Percentiles rank a stretch among this genome's conserved stretches.
phyloP scores from a whole-genome alignment of 1,140 invertebrate genomes.

The Lepidostoma basale region DNA sequence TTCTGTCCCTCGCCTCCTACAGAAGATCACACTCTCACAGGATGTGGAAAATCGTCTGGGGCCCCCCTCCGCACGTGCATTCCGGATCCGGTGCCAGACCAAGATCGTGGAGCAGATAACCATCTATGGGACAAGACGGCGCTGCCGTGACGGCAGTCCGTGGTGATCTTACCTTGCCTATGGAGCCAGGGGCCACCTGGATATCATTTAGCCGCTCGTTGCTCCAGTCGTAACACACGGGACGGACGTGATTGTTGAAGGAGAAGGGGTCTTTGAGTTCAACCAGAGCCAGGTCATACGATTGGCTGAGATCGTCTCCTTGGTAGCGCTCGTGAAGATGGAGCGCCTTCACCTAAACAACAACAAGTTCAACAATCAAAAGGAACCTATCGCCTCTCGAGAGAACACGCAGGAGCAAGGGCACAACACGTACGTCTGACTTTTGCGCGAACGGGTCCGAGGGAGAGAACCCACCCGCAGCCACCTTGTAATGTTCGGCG shows the following conservation, averaged over 20 bases:
- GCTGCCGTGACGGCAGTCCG: no score
- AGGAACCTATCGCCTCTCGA: not conserved
- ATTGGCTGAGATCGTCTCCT: not conserved
- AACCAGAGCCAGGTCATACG: constrained; percentile 17
- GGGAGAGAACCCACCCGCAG: not conserved
- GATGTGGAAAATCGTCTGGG: no score
- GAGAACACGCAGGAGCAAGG: no score
- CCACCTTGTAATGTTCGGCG: not conserved
- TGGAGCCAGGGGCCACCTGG: not conserved
- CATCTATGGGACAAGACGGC: no score
- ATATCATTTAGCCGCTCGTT: not conserved
- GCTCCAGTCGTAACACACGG: not conserved
- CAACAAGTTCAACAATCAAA: not conserved
- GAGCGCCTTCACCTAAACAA: not conserved
- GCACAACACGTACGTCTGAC: not conserved
- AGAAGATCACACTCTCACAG: no score
- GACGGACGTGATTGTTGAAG: constrained; percentile 1
- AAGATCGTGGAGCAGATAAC: no score
- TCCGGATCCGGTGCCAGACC: no score
- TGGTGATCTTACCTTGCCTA: constrained; percentile 22
- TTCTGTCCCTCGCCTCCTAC: no score
- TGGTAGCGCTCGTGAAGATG: not conserved
- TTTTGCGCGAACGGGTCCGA: not conserved
- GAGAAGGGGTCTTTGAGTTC: not conserved
- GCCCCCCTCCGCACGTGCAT: no score